These are phyloP conservation scores for Nycticryphes semicollaris DNA, from an alignment of 2,113 vertebrate genomes.

Conservation along the genomic window DNA sequence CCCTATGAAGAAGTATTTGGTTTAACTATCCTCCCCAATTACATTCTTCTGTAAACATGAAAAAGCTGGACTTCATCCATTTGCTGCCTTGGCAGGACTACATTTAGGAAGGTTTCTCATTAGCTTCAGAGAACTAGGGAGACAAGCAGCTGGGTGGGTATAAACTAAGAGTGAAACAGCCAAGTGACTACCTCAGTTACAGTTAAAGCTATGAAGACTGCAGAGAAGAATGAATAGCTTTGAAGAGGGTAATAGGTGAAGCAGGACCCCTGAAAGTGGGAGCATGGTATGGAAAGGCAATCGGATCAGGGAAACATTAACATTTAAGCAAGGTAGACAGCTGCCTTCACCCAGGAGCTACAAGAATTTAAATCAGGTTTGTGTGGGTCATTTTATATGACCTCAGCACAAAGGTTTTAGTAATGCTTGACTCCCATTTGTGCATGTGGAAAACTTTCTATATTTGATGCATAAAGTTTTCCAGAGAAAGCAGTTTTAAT, in stretches of 20 bases:
- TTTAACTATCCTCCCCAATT: not conserved
- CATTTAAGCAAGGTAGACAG: not conserved
- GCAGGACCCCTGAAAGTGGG: not conserved
- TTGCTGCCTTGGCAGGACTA: not conserved
- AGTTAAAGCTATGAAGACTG: not conserved
- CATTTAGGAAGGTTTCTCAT: not conserved
- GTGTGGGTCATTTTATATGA: not conserved
- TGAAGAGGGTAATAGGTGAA: not conserved
- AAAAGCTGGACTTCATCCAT: not conserved
- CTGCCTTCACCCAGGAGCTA: not conserved
- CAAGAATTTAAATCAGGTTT: constrained; percentile 21
- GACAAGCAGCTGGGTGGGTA: not conserved
- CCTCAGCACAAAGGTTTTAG: not conserved
- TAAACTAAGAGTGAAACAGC: not conserved
- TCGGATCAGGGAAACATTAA: not conserved
- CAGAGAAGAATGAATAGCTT: not conserved
- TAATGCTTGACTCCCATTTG: not conserved
- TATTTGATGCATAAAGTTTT: not conserved
- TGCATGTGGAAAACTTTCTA: not conserved
- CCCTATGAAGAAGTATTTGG: not conserved
- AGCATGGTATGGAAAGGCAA: not conserved
- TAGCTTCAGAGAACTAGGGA: not conserved
- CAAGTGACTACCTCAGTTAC: not conserved
- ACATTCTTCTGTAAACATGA: not conserved
- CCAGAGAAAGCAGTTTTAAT: not conserved